Evolutionary conservation across 2,113 vertebrate species (phyloP).

Genomic region (Amia ocellicauda): DNA sequence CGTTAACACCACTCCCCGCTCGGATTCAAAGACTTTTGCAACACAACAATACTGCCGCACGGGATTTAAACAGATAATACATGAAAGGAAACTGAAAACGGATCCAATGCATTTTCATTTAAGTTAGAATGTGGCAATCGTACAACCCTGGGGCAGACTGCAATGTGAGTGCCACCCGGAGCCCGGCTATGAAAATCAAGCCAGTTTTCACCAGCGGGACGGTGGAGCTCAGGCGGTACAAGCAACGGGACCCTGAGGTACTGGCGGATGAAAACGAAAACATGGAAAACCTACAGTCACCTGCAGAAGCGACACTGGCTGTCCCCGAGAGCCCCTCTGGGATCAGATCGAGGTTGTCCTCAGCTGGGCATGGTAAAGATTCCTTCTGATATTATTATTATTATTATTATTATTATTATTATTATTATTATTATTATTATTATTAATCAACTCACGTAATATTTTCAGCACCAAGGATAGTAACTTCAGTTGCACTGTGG

Average conservation of each 20-base stretch:
- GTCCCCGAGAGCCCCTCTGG: slow-evolving; percentile 48
- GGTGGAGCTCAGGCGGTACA: slow-evolving; percentile 38
- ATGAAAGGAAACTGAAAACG: not conserved
- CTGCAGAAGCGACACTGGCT: slow-evolving; percentile 34
- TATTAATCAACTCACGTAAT: not conserved
- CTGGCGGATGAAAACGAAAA: slow-evolving; percentile 15
- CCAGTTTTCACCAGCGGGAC: slow-evolving; percentile 23
- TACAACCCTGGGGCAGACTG: slow-evolving; percentile 32
- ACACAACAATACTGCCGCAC: too few species aligned
- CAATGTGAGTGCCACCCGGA: slow-evolving; percentile 39
- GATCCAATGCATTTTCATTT: not conserved
- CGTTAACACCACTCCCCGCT: not conserved
- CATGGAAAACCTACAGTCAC: slow-evolving; percentile 42
- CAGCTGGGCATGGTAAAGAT: slow-evolving; percentile 27
- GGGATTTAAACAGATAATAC: not conserved
- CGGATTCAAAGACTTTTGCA: not conserved
- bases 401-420: not conserved
- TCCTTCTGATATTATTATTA: not conserved
- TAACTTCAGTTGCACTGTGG: not conserved
- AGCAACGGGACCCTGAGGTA: slow-evolving; percentile 40
- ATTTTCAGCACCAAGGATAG: not conserved
- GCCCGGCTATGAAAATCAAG: slow-evolving; percentile 43
- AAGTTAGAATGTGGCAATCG: not conserved
- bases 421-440: not conserved
- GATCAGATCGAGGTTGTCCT: slow-evolving; percentile 38